Evolutionary conservation across 2,888 invertebrate genomes (phyloP).

Genomic region (Caenorhabditis imperialis): DNA sequence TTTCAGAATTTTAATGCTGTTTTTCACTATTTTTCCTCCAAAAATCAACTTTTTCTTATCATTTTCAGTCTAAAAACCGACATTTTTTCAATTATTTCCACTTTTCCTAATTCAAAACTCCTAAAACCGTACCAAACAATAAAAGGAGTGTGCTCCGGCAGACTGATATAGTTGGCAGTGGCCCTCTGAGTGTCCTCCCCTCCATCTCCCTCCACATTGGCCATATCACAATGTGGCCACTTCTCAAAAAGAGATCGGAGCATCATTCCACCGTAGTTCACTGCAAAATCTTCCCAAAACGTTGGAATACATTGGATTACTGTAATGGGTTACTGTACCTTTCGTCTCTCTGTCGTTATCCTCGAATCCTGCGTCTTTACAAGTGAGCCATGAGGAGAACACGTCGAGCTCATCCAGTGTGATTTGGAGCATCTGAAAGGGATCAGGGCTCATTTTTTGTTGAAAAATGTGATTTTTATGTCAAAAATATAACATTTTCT

Average conservation of each 20-base stretch:
- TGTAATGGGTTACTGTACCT: too few relatives aligned
- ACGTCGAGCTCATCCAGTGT: constrained; percentile 98
- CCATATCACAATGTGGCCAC: constrained; percentile 83
- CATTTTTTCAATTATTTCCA: too few relatives aligned
- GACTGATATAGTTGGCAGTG: constrained; percentile 83
- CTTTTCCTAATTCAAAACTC: too few relatives aligned
- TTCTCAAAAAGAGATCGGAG: constrained; percentile 94
- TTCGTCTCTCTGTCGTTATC: constrained; percentile 83
- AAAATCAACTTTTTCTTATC: not conserved
- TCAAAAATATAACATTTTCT: too few relatives aligned
- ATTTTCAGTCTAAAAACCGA: not conserved
- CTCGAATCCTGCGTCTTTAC: constrained; percentile 91
- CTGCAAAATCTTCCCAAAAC: constrained; percentile 79
- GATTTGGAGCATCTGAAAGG: constrained; percentile 91
- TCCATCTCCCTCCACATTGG: constrained; percentile 37
- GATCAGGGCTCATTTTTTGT: too few relatives aligned
- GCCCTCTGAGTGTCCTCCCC: constrained; percentile 51
- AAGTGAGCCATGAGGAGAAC: constrained; percentile 97
- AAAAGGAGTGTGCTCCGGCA: constrained; percentile 95
- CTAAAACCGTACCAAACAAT: constrained; percentile 87
- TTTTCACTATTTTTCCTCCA: too few relatives aligned
- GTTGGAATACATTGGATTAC: constrained; percentile 1
- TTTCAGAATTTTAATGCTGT: too few relatives aligned
- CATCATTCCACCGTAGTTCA: constrained; percentile 94
- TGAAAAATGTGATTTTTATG: too few relatives aligned